Conservation (phyloP, 2,888 invertebrate genomes). For the Rosalia funebris region DNA sequence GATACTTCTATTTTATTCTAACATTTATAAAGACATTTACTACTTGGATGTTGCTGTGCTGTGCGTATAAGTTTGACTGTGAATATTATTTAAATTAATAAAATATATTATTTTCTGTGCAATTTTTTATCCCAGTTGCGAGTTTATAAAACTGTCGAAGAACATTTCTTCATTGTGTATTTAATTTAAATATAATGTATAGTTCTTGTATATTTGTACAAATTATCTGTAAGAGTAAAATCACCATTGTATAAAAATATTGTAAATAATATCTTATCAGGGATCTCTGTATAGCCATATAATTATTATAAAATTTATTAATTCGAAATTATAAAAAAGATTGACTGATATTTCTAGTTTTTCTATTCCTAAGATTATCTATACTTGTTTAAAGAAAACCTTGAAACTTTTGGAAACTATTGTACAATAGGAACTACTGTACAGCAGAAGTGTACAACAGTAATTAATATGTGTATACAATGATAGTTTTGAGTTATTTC, state of each 20-base stretch:
- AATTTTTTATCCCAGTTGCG: conserved; percentile 28
- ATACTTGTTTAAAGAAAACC: too few species aligned
- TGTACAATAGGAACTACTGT: too few species aligned
- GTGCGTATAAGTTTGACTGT: conserved; percentile 36
- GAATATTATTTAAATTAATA: conserved; percentile 36
- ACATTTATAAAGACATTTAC: too few species aligned
- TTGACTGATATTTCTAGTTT: conserved; percentile 46
- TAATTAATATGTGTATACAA: too few species aligned
- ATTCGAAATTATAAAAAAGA: conserved; percentile 38
- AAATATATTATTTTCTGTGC: conserved; percentile 32
- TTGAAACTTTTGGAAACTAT: too few species aligned
- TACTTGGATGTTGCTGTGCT: conserved; percentile 16
- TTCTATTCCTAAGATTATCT: conserved; percentile 1
- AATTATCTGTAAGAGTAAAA: conserved; percentile 29
- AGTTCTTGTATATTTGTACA: conserved; percentile 40
- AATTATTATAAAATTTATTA: conserved; percentile 50
- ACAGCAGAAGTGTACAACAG: too few species aligned
- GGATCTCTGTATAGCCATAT: conserved; percentile 60
- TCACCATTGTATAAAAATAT: conserved; percentile 46
- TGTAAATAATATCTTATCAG: conserved; percentile 57
- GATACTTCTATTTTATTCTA: too few species aligned
- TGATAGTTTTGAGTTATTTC: too few species aligned
- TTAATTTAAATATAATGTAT: conserved; percentile 20
- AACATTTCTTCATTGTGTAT: conserved; percentile 24
- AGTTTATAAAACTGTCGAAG: conserved; percentile 16